Evolutionary conservation across 2,113 vertebrate species (phyloP).

Genomic region (Neotragus moschatus): DNA sequence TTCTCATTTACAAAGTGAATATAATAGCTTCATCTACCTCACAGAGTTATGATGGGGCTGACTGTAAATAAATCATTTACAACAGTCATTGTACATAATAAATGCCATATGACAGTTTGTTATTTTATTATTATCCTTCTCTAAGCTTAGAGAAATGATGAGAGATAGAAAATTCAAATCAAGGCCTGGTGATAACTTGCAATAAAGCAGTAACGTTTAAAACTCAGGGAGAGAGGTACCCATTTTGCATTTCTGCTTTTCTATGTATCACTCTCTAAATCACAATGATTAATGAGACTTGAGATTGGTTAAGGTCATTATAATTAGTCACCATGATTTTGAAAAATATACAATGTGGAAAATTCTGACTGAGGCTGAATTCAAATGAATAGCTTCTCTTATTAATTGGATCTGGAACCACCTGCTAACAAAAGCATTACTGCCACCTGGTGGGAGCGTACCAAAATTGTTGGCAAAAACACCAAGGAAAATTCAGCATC

Average conservation of each 20-base stretch:
- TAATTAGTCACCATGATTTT: slow-evolving; percentile 46
- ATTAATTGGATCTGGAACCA: neutral
- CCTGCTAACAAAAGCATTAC: neutral
- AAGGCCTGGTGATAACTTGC: neutral
- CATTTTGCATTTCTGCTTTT: slow-evolving; percentile 1
- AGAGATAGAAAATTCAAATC: neutral
- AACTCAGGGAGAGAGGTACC: neutral
- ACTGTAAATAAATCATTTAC: neutral
- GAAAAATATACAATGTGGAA: slow-evolving; percentile 6
- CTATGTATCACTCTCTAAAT: slow-evolving; percentile 25
- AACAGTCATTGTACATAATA: neutral
- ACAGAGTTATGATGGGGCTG: neutral
- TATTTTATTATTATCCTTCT: neutral
- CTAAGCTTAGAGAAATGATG: neutral
- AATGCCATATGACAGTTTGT: neutral
- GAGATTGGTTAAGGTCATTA: slow-evolving; percentile 10
- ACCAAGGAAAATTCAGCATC: neutral
- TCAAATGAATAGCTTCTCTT: neutral
- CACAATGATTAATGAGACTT: neutral
- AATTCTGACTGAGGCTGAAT: slow-evolving; percentile 17
- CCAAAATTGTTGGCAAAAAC: slow-evolving; percentile 63
- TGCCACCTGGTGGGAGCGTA: slow-evolving; percentile 54
- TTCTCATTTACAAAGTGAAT: neutral
- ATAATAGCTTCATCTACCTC: neutral
- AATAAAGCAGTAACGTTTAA: neutral